A percentile compares a stretch with the other conserved stretches of the same genome.
These are phyloP conservation scores for Platysteira castanea DNA, from an alignment of 2,113 vertebrate genomes.

Conservation along the genomic window DNA sequence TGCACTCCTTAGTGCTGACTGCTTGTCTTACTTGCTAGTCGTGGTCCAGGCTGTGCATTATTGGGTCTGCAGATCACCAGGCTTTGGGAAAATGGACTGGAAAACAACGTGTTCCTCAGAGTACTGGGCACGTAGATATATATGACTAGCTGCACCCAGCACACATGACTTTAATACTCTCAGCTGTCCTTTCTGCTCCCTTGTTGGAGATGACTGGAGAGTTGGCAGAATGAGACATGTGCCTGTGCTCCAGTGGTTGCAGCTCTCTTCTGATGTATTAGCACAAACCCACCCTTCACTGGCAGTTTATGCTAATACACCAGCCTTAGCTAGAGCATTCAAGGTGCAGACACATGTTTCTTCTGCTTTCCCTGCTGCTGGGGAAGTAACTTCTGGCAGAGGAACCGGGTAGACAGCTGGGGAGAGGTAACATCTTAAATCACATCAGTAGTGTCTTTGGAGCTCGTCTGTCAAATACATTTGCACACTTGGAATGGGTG, in stretches of 20 bases:
- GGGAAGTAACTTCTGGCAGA: conserved; percentile 55
- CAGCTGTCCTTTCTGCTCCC: not conserved
- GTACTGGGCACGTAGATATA: not conserved
- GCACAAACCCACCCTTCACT: conserved; percentile 37
- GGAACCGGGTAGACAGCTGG: conserved; percentile 40
- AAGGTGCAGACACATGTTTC: conserved; percentile 7
- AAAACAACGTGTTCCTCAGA: not conserved
- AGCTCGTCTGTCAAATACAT: conserved; percentile 27
- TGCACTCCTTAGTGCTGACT: not conserved
- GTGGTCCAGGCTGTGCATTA: not conserved
- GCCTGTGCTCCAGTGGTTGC: not conserved
- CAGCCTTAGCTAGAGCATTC: not conserved
- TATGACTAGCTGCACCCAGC: not conserved
- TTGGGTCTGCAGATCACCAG: not conserved
- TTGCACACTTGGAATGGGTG: not conserved
- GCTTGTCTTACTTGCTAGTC: not conserved
- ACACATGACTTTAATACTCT: not conserved
- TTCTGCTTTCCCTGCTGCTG: conserved; percentile 43
- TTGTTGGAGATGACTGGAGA: not conserved
- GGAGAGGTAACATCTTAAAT: conserved; percentile 38
- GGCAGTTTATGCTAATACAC: conserved; percentile 40
- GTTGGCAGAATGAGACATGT: conserved; percentile 34
- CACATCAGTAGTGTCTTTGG: not conserved
- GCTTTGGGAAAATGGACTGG: not conserved
- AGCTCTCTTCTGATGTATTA: conserved; percentile 47